Evolutionary conservation across 1,140 invertebrate species (phyloP), one percentile per base, ranked within the genome.

Genomic region (Chionoecetes opilio): DNA sequence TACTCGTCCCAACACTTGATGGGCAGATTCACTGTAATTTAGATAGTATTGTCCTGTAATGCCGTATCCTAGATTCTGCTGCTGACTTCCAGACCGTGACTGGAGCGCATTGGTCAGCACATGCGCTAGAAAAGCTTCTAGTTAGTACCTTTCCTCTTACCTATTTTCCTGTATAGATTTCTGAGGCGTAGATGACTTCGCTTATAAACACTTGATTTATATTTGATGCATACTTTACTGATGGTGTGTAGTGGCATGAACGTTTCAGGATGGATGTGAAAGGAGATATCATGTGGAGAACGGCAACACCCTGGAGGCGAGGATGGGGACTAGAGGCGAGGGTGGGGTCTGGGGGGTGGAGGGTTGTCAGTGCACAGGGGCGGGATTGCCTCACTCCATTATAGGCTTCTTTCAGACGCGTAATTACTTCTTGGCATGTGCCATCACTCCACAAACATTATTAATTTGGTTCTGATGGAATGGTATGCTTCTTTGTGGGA

Each of bases 51-150:
- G 37, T 6, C 11, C 85, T 87, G 85, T 17, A 87, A 87, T 87
- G 32, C 85, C 34, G 85, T 87, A 87, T 38, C 85, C 85, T 34
- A 87, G 85, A 87, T 87, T 87, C 37, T 35, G 37, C 85, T 34
- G 85, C 85, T 34, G 37, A 87, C 85, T 87, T 87, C 85, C 85
- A 87, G 37, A 32, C 32, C 85, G 34, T 87, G 29, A 87, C 85
- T 87, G 85, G 85, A 87, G 85, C 85, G 85, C 85, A 87, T 87
- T 37, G 37, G 2, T 26, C n/a, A 9, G 85, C 85, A 14, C 85
- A 87, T 87, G 85, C 29, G 85, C 85, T 26, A 17, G 34, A 5
- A 21, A 38, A 21, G 34, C 85, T 87, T 87, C 85, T 87, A 32
- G 6, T 17, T 14, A 21, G 34, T 87, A 32, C 85, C 3, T 87